A percentile compares a stretch with the other conserved stretches of the same genome.
Evolutionary conservation across 2,797 vertebrate species (phyloP).

Genomic region (Hemibagrus guttatus): DNA sequence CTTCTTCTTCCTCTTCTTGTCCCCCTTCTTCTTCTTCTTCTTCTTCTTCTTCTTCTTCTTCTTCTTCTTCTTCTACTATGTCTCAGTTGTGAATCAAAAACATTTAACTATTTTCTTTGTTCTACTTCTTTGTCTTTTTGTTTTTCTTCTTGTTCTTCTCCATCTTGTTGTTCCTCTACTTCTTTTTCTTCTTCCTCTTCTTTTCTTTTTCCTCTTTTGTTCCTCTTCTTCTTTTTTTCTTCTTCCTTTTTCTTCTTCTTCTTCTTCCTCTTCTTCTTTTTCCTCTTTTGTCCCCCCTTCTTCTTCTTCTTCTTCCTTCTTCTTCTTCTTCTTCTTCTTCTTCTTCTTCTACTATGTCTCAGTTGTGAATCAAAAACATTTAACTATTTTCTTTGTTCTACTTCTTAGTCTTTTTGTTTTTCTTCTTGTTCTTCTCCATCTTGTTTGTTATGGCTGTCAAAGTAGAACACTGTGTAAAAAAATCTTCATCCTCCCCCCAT

Average conservation of each 20-base stretch:
- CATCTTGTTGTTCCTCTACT: background rate
- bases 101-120: too few relatives aligned
- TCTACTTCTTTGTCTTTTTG: background rate
- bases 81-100: too few relatives aligned
- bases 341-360: background rate
- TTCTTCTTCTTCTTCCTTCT: slow-evolving; percentile 57
- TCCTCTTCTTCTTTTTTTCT: background rate
- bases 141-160: background rate
- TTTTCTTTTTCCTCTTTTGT: background rate
- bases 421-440: background rate
- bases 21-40: slow-evolving; percentile 59
- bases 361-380: too few relatives aligned
- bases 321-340: background rate
- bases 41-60: background rate
- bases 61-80: background rate
- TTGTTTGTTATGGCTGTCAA: slow-evolving; percentile 8
- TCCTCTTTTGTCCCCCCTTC: too few relatives aligned
- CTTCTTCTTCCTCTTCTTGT: slow-evolving; percentile 58
- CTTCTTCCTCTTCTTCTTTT: background rate
- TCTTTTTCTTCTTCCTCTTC: background rate
- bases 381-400: background rate
- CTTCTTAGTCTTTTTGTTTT: background rate
- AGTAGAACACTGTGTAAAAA: background rate
- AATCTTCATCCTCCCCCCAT: slow-evolving; percentile 10
- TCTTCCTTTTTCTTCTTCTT: background rate